phyloP scores from a whole-genome alignment of 1,140 invertebrate species.

The Drosophila baimaii region DNA sequence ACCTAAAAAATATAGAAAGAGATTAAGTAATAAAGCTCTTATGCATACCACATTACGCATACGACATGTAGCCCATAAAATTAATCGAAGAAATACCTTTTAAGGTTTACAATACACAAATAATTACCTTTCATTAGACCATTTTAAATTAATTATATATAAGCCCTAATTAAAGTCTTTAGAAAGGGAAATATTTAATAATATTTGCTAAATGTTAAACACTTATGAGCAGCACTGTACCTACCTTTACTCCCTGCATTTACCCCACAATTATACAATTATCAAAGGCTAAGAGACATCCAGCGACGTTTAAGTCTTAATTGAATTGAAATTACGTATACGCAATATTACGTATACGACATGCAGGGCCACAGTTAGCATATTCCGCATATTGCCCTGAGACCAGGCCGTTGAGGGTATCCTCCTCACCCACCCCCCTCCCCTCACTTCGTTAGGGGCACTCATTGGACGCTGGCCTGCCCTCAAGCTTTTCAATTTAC shows the following conservation, averaged over 20 bases:
- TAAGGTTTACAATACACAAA: not conserved
- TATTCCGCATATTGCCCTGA: not conserved
- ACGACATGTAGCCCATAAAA: too few species aligned
- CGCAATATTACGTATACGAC: slow-evolving; percentile 23
- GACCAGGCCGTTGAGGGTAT: slow-evolving; percentile 4
- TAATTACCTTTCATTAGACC: too few species aligned
- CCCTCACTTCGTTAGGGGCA: not conserved
- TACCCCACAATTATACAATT: too few species aligned
- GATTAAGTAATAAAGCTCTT: too few species aligned
- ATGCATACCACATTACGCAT: not conserved
- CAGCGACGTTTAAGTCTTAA: not conserved
- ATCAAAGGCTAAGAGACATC: too few species aligned
- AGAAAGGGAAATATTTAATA: not conserved
- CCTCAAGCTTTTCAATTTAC: slow-evolving; percentile 50
- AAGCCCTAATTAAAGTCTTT: too few species aligned
- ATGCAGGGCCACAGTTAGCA: not conserved
- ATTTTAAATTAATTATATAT: too few species aligned
- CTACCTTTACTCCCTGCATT: not conserved
- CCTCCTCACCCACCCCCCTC: not conserved
- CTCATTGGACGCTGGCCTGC: slow-evolving; percentile 8
- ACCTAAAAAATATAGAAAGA: too few species aligned
- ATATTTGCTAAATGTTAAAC: too few species aligned
- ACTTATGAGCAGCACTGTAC: too few species aligned
- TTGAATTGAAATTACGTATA: not conserved
- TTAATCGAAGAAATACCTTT: not conserved